Conservation (phyloP, 2,888 invertebrate species). For the Leptinotarsa haldemani region DNA sequence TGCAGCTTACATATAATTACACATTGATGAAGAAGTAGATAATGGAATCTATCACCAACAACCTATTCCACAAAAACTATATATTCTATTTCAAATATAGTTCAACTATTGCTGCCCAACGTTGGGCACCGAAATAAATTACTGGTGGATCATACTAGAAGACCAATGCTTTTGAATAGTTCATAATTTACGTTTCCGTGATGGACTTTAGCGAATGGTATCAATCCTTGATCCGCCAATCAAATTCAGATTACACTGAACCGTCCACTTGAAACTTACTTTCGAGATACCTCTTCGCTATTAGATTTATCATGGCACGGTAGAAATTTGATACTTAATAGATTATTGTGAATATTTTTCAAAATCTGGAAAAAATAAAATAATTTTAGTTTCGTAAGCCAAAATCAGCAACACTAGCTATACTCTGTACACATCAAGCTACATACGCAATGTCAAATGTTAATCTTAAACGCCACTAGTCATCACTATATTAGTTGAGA, state of each 20-base stretch:
- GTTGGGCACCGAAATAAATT: background rate
- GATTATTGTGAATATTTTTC: conserved; percentile 1
- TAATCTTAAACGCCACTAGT: conserved; percentile 3
- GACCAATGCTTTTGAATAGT: no score
- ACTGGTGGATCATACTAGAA: background rate
- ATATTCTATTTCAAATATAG: no score
- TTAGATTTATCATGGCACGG: background rate
- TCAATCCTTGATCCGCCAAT: conserved; percentile 15
- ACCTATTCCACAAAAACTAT: no score
- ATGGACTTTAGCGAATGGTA: background rate
- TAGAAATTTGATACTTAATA: conserved; percentile 8
- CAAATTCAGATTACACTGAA: conserved; percentile 1
- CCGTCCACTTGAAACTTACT: background rate
- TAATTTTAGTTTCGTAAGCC: background rate
- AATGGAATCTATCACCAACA: no score
- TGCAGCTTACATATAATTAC: background rate
- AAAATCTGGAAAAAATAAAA: conserved; percentile 14
- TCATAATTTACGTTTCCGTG: no score
- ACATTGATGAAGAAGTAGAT: no score
- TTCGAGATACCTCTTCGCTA: conserved; percentile 5
- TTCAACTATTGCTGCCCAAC: background rate
- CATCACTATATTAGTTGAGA: conserved; percentile 25
- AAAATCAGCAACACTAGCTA: background rate
- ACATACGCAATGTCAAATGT: background rate
- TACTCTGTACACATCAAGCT: conserved; percentile 16